Conservation (phyloP, 35 echinoderm and acorn worm genomes). For the Ptychodera flava region DNA sequence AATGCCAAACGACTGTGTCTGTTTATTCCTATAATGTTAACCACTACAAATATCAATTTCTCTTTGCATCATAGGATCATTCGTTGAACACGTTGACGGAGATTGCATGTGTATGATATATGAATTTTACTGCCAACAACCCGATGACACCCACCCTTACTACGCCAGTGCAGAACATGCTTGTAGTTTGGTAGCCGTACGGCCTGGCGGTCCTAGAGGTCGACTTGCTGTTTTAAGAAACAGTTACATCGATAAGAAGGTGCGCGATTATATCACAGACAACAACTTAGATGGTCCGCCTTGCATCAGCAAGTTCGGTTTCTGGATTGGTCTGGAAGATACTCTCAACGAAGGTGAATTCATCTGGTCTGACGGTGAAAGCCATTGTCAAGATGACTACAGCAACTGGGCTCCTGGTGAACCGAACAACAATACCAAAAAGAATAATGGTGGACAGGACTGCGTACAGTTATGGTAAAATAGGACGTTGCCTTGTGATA, state of each 20-base stretch:
- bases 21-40: too few relatives aligned
- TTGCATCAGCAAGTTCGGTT: background rate
- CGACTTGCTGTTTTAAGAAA: background rate
- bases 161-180: background rate
- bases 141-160: too few relatives aligned
- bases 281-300: background rate
- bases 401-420: background rate
- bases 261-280: background rate
- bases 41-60: too few relatives aligned
- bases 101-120: too few relatives aligned
- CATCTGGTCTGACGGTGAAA: background rate
- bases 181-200: background rate
- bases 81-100: too few relatives aligned
- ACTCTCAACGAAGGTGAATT: background rate
- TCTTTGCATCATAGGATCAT: too few relatives aligned
- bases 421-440: background rate
- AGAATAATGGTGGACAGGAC: background rate
- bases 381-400: background rate
- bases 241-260: background rate
- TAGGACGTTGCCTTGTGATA: too few relatives aligned
- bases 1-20: too few relatives aligned
- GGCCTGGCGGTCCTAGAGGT: background rate
- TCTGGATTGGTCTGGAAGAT: background rate
- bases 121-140: too few relatives aligned
- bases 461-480: background rate